Percentiles rank a stretch among this genome's conserved stretches.
phyloP scores from a whole-genome alignment of 2,113 vertebrate genomes.

The Hemiprocne comata region DNA sequence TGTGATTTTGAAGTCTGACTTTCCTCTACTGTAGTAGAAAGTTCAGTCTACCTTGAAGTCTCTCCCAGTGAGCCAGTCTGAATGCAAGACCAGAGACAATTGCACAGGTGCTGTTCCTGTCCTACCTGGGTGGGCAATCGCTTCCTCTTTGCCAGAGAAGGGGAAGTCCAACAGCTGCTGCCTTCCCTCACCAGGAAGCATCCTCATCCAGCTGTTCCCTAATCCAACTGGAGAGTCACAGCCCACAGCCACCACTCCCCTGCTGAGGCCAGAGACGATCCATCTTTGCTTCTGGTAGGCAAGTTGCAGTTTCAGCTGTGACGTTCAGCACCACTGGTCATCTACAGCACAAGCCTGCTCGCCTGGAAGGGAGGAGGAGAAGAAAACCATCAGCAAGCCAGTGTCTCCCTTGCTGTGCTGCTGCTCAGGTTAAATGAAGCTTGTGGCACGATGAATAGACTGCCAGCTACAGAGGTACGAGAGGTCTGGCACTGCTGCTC shows the following conservation, averaged over 20 bases:
- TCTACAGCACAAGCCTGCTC: not conserved
- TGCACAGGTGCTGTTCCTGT: accelerated
- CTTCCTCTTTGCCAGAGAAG: not conserved
- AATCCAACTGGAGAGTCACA: not conserved
- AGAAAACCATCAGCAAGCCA: not conserved
- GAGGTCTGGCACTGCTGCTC: not conserved
- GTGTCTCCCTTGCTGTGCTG: not conserved
- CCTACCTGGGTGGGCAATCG: accelerated
- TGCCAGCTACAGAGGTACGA: not conserved
- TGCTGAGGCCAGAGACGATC: not conserved
- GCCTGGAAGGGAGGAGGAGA: not conserved
- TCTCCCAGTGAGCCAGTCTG: not conserved
- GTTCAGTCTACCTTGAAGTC: not conserved
- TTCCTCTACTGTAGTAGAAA: not conserved
- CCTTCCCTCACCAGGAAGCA: not conserved
- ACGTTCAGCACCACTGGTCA: not conserved
- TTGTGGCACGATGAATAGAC: not conserved
- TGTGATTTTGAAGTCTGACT: not conserved
- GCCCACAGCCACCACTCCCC: not conserved
- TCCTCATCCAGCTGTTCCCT: not conserved
- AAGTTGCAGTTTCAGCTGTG: not conserved
- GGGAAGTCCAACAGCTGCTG: not conserved
- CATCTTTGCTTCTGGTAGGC: not conserved
- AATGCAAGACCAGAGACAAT: not conserved
- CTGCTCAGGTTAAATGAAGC: not conserved